Conservation (phyloP, 1,140 invertebrate species). For the Neodiprion lecontei region DNA sequence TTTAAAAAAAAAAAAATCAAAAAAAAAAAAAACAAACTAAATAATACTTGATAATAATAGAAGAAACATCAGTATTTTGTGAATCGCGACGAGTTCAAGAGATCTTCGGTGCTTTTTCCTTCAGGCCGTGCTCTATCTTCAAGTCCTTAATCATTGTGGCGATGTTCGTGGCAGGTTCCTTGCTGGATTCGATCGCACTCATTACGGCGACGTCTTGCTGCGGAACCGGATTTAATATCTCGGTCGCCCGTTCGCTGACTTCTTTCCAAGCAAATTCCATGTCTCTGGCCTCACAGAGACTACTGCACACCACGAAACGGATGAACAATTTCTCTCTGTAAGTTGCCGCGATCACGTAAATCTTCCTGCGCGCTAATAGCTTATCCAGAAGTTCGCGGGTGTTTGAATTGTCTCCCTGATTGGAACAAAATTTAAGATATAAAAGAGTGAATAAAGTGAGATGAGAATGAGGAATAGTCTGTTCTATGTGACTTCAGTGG, state of each 20-base stretch:
- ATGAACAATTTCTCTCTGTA: constrained; percentile 75
- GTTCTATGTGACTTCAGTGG: constrained; percentile 8
- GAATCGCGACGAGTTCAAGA: constrained; percentile 17
- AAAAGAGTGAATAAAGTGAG: constrained; percentile 15
- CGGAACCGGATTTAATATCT: constrained; percentile 33
- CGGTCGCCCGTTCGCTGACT: constrained; percentile 67
- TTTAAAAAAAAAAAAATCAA: background rate
- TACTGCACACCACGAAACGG: constrained; percentile 84
- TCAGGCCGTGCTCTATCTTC: constrained; percentile 26
- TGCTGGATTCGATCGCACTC: background rate
- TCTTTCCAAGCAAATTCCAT: constrained; percentile 85
- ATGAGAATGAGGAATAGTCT: background rate
- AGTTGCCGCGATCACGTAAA: constrained; percentile 84
- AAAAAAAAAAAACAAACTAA: background rate
- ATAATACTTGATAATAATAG: background rate
- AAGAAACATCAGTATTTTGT: background rate
- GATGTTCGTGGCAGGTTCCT: constrained; percentile 27
- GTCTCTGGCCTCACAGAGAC: constrained; percentile 73
- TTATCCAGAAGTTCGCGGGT: constrained; percentile 79
- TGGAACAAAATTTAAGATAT: constrained; percentile 23
- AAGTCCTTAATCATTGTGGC: constrained; percentile 29
- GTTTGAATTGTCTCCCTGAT: constrained; percentile 73
- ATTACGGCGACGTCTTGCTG: background rate
- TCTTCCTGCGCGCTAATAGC: constrained; percentile 78
- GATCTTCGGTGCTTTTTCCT: constrained; percentile 34